Evolutionary conservation across 1,140 invertebrate species (phyloP), one percentile per base, ranked within the genome.

Genomic region (Sinonovacula constricta): DNA sequence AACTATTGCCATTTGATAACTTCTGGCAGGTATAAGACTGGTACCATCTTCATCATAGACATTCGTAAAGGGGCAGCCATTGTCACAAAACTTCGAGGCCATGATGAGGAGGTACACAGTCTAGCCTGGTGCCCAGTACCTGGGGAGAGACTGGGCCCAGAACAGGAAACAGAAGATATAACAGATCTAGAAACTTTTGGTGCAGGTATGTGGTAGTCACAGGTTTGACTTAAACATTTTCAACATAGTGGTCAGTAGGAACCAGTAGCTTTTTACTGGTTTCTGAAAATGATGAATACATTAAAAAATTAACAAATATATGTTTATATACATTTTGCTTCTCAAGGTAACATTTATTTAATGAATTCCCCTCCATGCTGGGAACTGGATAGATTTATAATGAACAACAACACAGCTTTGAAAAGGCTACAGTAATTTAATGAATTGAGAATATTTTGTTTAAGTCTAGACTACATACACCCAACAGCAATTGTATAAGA

Each of bases 101-200:
- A 96, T 87, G 93, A 95, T 89, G 92, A 93, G n/a, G 93, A 95
- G 82, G 92, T 96, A 54, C 87, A 93, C 7, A 94, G 93, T 80
- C 79, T 96, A 30, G 93, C 93, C 34, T 96, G 95, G 95, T 95
- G 95, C 91, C 95, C 95, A 15, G 88, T 91, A 26, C 87, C 92
- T 12, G 87, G 84, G 28, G 83, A 84, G 26, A 63, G 67, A 5
- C 74, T 80, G 2, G 57, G 79, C 10, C 62, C 59, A 5, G 24
- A 34, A 3, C 18, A 18, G 28, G 66, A 49, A 2, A 26, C 12
- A 4, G 28, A 45, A 31, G 75, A 78, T 54, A 78, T 78, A 15
- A 70, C 75, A 34, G 75, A 78, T 26, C 45, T 78, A 24, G 75
- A 78, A 49, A 57, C 56, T 28, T 78, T 78, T 63, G 75, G 75